Evolutionary conservation across 2,113 vertebrate species (phyloP), one percentile per base, ranked within the genome.

Genomic region (Otolemur garnettii): DNA sequence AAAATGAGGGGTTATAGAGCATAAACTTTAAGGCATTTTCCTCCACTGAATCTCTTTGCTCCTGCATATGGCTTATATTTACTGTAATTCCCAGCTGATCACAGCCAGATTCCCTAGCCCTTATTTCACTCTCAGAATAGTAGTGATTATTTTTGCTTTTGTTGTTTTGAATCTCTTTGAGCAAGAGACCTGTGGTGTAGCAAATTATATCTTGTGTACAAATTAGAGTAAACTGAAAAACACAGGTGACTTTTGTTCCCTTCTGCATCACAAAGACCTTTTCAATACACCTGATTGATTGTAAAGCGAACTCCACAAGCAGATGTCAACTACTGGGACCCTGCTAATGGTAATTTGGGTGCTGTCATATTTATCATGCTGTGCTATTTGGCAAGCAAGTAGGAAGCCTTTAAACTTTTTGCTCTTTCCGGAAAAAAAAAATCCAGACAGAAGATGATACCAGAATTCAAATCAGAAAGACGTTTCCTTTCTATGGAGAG

Each of bases 191-290:
- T 75, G 92, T 3, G 19, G 93, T 90, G 95, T 95, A 85, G 94
- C 96, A 97, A 98, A 97, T 98, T 97, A 97, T 95, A 97, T 88
- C 93, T 95, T 96, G 93, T 97, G 90, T 97, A 97, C 95, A 97
- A 97, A 97, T 97, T 96, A 96, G 94, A 97, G 94, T 97, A 97
- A 98, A 97, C 89, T 90, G 92, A 93, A 94, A 96, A 97, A 97
- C 95, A 96, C 97, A 96, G 97, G 93, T 96, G 96, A 98, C 90
- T 97, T 97, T 98, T 96, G 94, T 97, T 97, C 84, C 66, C 80
- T 74, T 90, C 90, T 83, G 60, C 85, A 93, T 69, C 93, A 95
- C 94, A 90, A 84, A 97, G 93, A 84, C 95, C 97, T 97, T 97
- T 98, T 93, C 95, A 95, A 50, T 85, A 94, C 95, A 96, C 90